These are phyloP conservation scores for Lutraria lutraria DNA, from an alignment of 2,888 invertebrate genomes.

Conservation along the genomic window DNA sequence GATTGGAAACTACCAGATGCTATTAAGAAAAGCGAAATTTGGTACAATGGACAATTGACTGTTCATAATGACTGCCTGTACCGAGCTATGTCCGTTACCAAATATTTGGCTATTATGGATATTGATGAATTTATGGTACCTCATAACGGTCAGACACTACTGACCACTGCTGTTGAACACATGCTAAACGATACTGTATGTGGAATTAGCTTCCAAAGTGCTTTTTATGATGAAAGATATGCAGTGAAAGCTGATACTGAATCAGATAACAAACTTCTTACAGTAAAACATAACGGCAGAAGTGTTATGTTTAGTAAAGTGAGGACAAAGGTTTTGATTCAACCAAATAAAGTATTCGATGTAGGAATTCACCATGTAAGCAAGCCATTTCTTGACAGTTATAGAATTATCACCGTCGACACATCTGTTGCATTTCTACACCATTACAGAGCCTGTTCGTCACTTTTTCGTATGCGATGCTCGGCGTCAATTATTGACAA, in stretches of 20 bases:
- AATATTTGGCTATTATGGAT: conserved; percentile 81
- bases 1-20: conserved; percentile 78
- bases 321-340: conserved; percentile 86
- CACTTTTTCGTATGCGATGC: conserved; percentile 82
- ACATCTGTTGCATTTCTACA: conserved; percentile 79
- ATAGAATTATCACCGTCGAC: conserved; percentile 74
- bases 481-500: conserved; percentile 60
- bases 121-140: conserved; percentile 83
- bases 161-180: conserved; percentile 65
- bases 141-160: conserved; percentile 67
- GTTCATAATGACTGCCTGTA: conserved; percentile 85
- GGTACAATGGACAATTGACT: conserved; percentile 84
- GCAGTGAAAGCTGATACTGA: conserved; percentile 53
- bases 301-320: conserved; percentile 77
- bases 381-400: conserved; percentile 84
- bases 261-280: conserved; percentile 55
- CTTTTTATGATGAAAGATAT: conserved; percentile 81
- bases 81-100: conserved; percentile 77
- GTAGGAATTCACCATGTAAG: conserved; percentile 87
- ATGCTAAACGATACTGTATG: conserved; percentile 71
- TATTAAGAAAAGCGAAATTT: conserved; percentile 70
- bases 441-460: conserved; percentile 83
- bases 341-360: conserved; percentile 86
- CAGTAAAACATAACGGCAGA: conserved; percentile 61
- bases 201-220: conserved; percentile 82